phyloP scores from a whole-genome alignment of 2,113 vertebrate genomes.

The Antechinus stuartii region DNA sequence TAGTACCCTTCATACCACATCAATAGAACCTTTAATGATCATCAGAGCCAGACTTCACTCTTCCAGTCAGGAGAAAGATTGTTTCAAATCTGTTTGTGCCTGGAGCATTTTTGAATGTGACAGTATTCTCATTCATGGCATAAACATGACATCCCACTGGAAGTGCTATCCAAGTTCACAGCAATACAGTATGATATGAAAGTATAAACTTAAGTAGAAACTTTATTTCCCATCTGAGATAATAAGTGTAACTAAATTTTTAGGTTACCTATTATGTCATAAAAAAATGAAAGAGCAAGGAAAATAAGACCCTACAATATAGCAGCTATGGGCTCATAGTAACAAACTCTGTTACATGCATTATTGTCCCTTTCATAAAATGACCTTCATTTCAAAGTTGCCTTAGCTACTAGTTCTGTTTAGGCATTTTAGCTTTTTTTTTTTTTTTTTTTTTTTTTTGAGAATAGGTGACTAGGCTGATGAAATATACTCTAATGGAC shows the following conservation, averaged over 20 bases:
- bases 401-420: not conserved
- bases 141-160: conserved; percentile 65
- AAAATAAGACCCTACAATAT: conserved; percentile 67
- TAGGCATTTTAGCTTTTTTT: conserved; percentile 63
- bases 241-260: conserved; percentile 51
- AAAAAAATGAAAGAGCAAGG: conserved; percentile 69
- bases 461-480: conserved; percentile 65
- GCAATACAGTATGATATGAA: conserved; percentile 60
- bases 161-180: conserved; percentile 63
- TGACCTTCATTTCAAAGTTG: conserved; percentile 61
- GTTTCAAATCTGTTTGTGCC: conserved; percentile 66
- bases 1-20: conserved; percentile 67
- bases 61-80: conserved; percentile 66
- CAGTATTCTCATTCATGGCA: conserved; percentile 67
- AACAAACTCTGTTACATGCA: conserved; percentile 53
- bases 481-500: conserved; percentile 67
- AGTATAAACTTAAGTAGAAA: conserved; percentile 69
- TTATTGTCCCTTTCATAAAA: conserved; percentile 45
- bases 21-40: conserved; percentile 68
- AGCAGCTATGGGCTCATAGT: conserved; percentile 50
- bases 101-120: conserved; percentile 68
- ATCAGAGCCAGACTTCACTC: conserved; percentile 51
- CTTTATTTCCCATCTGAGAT: conserved; percentile 61
- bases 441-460: not conserved
- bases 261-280: conserved; percentile 52